Percentiles rank a stretch among this genome's conserved stretches.
These are phyloP conservation scores for Narcine bancroftii DNA, from an alignment of 2,113 vertebrate species.

Conservation along the genomic window DNA sequence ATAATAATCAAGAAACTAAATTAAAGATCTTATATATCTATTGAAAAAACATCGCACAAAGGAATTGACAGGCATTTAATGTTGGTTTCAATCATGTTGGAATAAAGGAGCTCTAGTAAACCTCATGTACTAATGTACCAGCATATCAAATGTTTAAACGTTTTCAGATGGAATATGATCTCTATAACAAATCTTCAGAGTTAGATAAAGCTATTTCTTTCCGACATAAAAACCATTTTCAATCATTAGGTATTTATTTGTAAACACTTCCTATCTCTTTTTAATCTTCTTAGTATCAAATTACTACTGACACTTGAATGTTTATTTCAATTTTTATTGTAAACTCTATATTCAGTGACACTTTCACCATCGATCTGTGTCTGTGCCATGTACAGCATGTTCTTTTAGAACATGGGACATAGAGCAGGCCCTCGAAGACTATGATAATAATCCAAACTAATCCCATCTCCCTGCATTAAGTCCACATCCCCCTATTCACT, in stretches of 20 bases:
- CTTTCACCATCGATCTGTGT: neutral
- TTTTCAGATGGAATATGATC: neutral
- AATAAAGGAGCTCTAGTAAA: neutral
- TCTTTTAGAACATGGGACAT: neutral
- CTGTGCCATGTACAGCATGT: neutral
- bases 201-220: neutral
- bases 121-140: neutral
- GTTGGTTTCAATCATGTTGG: neutral
- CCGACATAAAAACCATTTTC: neutral
- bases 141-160: neutral
- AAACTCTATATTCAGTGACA: neutral
- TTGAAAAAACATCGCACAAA: neutral
- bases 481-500: no score
- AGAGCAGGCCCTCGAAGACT: no score
- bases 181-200: neutral
- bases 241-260: neutral
- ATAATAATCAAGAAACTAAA: neutral
- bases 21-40: neutral
- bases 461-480: no score
- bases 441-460: no score
- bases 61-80: neutral
- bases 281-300: neutral
- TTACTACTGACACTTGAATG: neutral
- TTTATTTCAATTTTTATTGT: neutral
- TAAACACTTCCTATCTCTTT: neutral